Base-by-base conservation (phyloP, 1,140 invertebrate genomes). In the Musca vetustissima region DNA sequence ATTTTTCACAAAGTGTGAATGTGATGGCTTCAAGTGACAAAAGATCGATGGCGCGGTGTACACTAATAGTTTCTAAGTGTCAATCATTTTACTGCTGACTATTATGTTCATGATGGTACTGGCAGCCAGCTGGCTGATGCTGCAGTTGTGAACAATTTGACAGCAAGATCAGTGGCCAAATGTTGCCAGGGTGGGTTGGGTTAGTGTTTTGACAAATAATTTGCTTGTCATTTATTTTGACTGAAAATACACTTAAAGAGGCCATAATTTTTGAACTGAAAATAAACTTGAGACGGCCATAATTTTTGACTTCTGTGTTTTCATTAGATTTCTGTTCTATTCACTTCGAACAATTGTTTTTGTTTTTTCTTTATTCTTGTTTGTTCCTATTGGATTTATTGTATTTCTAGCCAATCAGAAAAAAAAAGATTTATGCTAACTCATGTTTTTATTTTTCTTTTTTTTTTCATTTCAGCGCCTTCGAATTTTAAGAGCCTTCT, bases 401-500 rank as follows among this genome's bases (percentile, higher is more conserved):
- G n/a, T n/a, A 61, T 32, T 67, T 57, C 57, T 48, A 17, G 1
- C 6, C n/a, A 15, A 11, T 49, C 52, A 36, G 19, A 36, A 14
- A 11, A 11, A 43, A 4, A 43, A 43, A 43, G 36, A 43, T 43
- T 43, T 43, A 43, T 43, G 36, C 36, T 13, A 43, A 43, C 36
- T 43, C 36, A 43, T 13, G 36, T 49, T 47, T 25, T 24, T 53
- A 8, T 55, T 69, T 57, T 22, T 47, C 1, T 64, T 43, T 73
- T 70, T 76, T 4, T 64, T 72, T 68, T 75, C 72, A 69, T 88
- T 90, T 21, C 85, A 92, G 91, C 85, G 70, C 87, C 88, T 8
- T 85, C 85, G 64, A 90, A 91, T 80, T 90, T 92, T 74, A 83
- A 91, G 68, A 84, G 90, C 68, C 84, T 90, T 49, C 88, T 89